A percentile compares a stretch with the other conserved stretches of the same genome.
Evolutionary conservation across 2,888 invertebrate genomes (phyloP).

Genomic region (Oligia latruncula): DNA sequence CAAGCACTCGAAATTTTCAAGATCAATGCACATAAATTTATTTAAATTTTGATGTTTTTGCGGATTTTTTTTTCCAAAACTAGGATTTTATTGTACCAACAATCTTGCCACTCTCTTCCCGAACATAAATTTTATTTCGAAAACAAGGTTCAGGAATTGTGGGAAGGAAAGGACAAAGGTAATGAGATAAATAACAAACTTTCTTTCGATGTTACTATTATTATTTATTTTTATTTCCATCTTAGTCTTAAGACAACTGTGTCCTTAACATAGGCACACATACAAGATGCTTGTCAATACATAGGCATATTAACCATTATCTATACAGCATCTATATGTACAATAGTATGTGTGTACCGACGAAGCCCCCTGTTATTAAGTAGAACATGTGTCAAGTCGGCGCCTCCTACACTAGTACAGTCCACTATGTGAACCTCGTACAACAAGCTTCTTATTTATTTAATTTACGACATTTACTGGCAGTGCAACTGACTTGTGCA

Average conservation of each 20-base stretch:
- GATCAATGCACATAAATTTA: neutral
- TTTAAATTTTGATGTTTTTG: neutral
- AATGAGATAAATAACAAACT: conserved; percentile 76
- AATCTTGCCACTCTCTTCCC: conserved; percentile 5
- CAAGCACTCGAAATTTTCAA: neutral
- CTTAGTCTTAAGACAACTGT: conserved; percentile 85
- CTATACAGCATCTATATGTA: conserved; percentile 89
- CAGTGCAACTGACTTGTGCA: conserved; percentile 85
- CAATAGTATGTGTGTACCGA: conserved; percentile 82
- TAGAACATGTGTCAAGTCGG: conserved; percentile 51
- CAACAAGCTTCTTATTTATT: conserved; percentile 78
- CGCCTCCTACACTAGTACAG: conserved; percentile 72
- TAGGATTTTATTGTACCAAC: neutral
- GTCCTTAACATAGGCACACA: conserved; percentile 85
- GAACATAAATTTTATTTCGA: neutral
- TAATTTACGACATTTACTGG: conserved; percentile 80
- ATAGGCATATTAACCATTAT: conserved; percentile 84
- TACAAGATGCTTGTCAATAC: conserved; percentile 85
- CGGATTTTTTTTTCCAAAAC: neutral
- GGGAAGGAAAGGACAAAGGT: conserved; percentile 41
- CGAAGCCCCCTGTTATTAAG: conserved; percentile 67
- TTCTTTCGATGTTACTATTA: conserved; percentile 86
- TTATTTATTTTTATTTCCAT: conserved; percentile 89
- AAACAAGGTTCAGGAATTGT: conserved; percentile 3
- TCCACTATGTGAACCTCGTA: conserved; percentile 84